These are phyloP conservation scores for Taenioides sp. DNA, from an alignment of 2,797 vertebrate genomes.

Conservation along the genomic window DNA sequence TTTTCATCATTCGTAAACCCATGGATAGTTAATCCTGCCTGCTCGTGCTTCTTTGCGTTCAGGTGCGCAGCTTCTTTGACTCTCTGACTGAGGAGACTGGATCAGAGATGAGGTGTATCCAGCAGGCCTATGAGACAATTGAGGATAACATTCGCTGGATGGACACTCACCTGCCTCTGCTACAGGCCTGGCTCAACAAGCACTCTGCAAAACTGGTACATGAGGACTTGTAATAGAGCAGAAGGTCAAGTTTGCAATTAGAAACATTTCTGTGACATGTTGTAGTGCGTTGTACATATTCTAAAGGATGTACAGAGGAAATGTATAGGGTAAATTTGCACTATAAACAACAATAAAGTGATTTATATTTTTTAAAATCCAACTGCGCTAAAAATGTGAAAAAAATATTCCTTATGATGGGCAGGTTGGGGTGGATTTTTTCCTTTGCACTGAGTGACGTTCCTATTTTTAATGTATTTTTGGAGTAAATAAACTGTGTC, in stretches of 20 bases:
- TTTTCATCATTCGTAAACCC: too few relatives aligned
- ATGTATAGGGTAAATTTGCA: not conserved
- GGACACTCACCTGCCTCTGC: conserved; percentile 82
- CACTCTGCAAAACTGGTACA: conserved; percentile 8
- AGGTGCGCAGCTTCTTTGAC: conserved; percentile 84
- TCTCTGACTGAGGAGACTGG: conserved; percentile 80
- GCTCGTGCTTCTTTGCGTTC: not conserved
- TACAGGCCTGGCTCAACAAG: conserved; percentile 79
- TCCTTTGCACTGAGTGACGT: not conserved
- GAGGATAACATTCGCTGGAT: conserved; percentile 90
- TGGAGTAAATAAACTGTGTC: not conserved
- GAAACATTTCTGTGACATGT: not conserved
- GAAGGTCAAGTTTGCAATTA: not conserved
- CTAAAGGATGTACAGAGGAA: not conserved
- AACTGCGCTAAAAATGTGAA: too few relatives aligned
- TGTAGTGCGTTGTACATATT: not conserved
- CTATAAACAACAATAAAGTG: not conserved
- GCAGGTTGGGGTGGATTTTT: not conserved
- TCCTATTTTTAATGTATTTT: not conserved
- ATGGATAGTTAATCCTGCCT: not conserved
- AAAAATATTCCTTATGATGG: too few relatives aligned
- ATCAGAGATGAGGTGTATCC: conserved; percentile 83
- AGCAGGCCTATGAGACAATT: conserved; percentile 85
- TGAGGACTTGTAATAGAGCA: conserved; percentile 52
- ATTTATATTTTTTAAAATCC: not conserved